phyloP scores from a whole-genome alignment of 2,888 invertebrate species.

The Drosophila emarginata region DNA sequence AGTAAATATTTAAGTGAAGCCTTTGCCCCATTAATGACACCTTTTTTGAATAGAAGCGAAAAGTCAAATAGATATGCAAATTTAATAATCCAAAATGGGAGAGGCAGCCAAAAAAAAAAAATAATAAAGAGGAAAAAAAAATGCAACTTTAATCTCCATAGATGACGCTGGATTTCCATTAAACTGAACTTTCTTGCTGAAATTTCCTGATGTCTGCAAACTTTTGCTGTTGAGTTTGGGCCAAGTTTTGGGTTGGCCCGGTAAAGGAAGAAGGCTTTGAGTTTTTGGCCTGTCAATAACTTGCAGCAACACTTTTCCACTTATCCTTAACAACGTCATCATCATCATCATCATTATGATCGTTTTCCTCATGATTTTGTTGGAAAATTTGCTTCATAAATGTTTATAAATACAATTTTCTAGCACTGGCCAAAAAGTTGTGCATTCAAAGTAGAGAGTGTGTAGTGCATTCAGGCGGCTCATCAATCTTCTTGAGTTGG shows the following conservation, averaged over 20 bases:
- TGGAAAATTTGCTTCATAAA: slow-evolving; percentile 63
- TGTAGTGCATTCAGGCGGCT: slow-evolving; percentile 42
- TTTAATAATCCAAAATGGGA: slow-evolving; percentile 13
- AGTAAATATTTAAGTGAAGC: slow-evolving; percentile 63
- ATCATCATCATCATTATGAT: slow-evolving; percentile 18
- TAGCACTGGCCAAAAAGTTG: slow-evolving; percentile 44
- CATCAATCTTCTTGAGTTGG: slow-evolving; percentile 65
- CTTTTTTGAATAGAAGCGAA: slow-evolving; percentile 3
- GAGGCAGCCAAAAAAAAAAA: neutral
- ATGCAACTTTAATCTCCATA: slow-evolving; percentile 61
- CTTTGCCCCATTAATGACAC: slow-evolving; percentile 47
- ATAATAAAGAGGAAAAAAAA: neutral
- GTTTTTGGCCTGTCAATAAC: slow-evolving; percentile 69
- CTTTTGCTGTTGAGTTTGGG: slow-evolving; percentile 49
- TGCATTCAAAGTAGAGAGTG: slow-evolving; percentile 34
- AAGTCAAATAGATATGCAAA: slow-evolving; percentile 22
- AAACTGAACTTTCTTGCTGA: slow-evolving; percentile 60
- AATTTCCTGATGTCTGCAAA: slow-evolving; percentile 62
- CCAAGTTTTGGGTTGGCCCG: neutral
- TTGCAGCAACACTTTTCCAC: slow-evolving; percentile 48
- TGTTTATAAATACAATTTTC: slow-evolving; percentile 72
- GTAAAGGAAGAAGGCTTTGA: slow-evolving; percentile 41
- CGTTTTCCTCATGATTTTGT: slow-evolving; percentile 7
- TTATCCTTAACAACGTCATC: slow-evolving; percentile 16
- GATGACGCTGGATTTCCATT: slow-evolving; percentile 18